Conservation (phyloP, 30 jellyfish, hydroid and myxozoan species). For the Aurelia aurita region DNA sequence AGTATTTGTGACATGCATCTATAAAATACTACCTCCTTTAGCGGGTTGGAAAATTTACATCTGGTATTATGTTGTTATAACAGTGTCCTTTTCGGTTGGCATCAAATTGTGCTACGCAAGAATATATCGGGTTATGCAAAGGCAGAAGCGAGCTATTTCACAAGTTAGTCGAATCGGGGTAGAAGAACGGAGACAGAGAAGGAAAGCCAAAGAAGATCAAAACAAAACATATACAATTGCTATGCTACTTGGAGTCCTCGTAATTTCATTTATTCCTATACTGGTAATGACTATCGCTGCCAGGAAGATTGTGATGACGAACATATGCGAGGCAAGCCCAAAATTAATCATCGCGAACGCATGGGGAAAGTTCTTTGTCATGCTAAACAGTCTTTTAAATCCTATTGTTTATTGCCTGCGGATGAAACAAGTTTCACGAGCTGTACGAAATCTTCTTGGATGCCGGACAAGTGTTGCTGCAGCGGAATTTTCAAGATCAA, state of each 20-base stretch:
- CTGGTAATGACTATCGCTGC: conserved; percentile 1
- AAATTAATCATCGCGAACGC: neutral
- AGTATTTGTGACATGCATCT: conserved; percentile 13
- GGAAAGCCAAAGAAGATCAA: conserved; percentile 3
- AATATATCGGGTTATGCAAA: conserved; percentile 10
- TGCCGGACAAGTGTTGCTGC: too few species aligned
- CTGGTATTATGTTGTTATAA: conserved; percentile 11
- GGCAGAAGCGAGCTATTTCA: neutral
- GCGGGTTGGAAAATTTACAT: neutral
- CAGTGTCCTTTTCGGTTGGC: neutral
- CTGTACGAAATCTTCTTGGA: neutral
- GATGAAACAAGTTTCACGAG: conserved; percentile 1
- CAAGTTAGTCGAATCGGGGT: conserved; percentile 2
- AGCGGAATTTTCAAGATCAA: too few species aligned
- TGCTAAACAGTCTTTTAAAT: conserved; percentile 12
- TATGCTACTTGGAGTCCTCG: conserved; percentile 5
- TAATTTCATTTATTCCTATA: neutral
- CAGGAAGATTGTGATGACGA: neutral
- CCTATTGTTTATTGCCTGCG: conserved; percentile 36
- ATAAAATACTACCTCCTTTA: conserved; percentile 22
- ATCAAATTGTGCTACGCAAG: conserved; percentile 11
- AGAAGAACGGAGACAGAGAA: neutral
- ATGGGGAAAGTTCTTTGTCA: conserved; percentile 17
- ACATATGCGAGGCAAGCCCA: conserved; percentile 10
- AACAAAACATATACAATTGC: conserved; percentile 11